phyloP scores from a whole-genome alignment of 2,113 vertebrate genomes.

The Psammodynastes pulverulentus region DNA sequence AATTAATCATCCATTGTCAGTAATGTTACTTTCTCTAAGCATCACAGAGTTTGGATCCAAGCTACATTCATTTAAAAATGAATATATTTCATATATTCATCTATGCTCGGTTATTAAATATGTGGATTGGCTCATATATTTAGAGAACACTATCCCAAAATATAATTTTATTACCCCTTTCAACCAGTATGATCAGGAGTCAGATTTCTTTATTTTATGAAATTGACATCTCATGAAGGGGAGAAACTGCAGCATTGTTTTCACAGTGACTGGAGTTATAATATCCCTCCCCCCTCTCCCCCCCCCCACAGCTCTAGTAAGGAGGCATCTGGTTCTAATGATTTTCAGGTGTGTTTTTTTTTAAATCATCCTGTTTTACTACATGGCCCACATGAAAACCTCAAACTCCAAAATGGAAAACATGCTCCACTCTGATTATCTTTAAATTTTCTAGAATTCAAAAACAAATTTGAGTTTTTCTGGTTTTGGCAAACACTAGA shows the following conservation, averaged over 20 bases:
- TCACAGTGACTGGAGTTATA: conserved; percentile 51
- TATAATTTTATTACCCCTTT: conserved; percentile 20
- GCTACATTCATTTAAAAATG: conserved; percentile 3
- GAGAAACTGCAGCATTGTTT: conserved; percentile 50
- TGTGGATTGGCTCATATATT: not conserved
- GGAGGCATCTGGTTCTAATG: conserved; percentile 65
- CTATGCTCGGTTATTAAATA: not conserved
- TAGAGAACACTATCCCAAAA: not conserved
- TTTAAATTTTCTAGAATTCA: not conserved
- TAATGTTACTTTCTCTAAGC: not conserved
- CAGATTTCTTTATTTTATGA: conserved; percentile 53
- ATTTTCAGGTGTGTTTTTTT: no score
- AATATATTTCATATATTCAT: not conserved
- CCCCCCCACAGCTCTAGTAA: conserved; percentile 37
- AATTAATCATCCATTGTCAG: not conserved
- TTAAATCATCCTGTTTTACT: conserved; percentile 50
- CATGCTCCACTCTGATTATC: conserved; percentile 41
- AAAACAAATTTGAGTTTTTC: not conserved
- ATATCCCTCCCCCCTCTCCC: conserved; percentile 24
- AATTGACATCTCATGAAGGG: conserved; percentile 54
- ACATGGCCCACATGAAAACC: conserved; percentile 52
- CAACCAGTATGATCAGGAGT: conserved; percentile 30
- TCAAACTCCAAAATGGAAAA: conserved; percentile 51
- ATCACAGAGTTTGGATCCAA: not conserved
- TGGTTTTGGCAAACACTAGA: not conserved